Evolutionary conservation across 2,888 invertebrate species (phyloP), one percentile per base, ranked within the genome.

Genomic region (Drosophila conformis): DNA sequence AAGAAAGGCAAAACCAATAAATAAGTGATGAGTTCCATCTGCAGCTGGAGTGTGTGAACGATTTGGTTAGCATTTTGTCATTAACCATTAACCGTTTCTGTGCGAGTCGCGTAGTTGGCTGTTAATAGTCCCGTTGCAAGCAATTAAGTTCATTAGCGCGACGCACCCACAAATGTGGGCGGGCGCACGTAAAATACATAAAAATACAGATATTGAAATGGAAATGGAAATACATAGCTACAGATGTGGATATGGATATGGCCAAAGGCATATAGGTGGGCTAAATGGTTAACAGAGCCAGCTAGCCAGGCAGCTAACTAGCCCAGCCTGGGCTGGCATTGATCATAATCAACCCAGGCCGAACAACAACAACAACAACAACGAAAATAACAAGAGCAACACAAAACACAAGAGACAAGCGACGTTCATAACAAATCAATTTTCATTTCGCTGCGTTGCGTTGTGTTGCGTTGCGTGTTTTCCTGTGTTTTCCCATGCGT

Each of bases 51-150:
- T 69, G 78, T 69, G 69, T 69, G 62, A 87, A 87, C 67, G 73
- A 70, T 76, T 78, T 75, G 70, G 77, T 72, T 76, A 49, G 66
- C 58, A 48, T 70, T 54, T 11, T 36, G 48, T 74, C 49, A 49
- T 65, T 68, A 40, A 35, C n/a, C 35, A 58, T 65, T 68, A 40
- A 35, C 27, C 35, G 54, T 62, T 40, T 36, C 27, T 40, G 61
- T 36, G 64, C 61, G 72, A 61, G 80, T 59, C 60, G 65, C 72
- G 65, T 63, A 66, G 73, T 73, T 80, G 80, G 80, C 77, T 66
- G 80, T 80, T 83, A 85, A 85, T 82, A 75, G 82, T 85, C 86
- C 83, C 86, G 85, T 73, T 78, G 86, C 82, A 83, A 75, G 82
- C 86, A 83, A 83, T 83, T 83, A 86, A 73, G 69, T 80, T 80